Percentiles rank a stretch among this genome's conserved stretches.
phyloP scores from a whole-genome alignment of 2,113 vertebrate genomes.

The Zapus hudsonius region DNA sequence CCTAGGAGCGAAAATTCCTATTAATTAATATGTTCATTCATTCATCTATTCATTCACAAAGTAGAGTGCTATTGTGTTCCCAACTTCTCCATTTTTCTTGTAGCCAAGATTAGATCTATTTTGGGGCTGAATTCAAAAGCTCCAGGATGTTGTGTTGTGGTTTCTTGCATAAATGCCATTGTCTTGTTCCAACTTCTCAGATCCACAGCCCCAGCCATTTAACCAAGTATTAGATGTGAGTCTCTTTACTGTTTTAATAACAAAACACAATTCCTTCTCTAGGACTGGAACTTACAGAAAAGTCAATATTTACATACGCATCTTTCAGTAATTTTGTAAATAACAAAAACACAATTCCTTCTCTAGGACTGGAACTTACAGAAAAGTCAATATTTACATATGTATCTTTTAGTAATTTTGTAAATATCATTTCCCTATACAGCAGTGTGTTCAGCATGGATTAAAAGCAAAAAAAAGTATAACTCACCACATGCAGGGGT shows the following conservation, averaged over 20 bases:
- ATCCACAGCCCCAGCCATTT: neutral
- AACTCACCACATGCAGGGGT: neutral
- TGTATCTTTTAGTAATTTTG: neutral
- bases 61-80: neutral
- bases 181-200: neutral
- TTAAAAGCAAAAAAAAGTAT: neutral
- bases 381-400: neutral
- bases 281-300: neutral
- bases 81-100: neutral
- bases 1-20: neutral
- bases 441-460: neutral
- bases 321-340: neutral
- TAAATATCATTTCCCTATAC: neutral
- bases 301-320: neutral
- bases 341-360: neutral
- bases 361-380: neutral
- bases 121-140: constrained; percentile 18
- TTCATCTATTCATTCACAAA: neutral
- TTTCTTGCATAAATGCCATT: constrained; percentile 38
- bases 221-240: neutral
- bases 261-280: neutral
- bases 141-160: neutral
- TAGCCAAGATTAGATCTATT: constrained; percentile 10
- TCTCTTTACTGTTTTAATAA: constrained; percentile 20
- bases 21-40: constrained; percentile 1